phyloP scores from a whole-genome alignment of 2,113 vertebrate genomes.

The Caloenas nicobarica region DNA sequence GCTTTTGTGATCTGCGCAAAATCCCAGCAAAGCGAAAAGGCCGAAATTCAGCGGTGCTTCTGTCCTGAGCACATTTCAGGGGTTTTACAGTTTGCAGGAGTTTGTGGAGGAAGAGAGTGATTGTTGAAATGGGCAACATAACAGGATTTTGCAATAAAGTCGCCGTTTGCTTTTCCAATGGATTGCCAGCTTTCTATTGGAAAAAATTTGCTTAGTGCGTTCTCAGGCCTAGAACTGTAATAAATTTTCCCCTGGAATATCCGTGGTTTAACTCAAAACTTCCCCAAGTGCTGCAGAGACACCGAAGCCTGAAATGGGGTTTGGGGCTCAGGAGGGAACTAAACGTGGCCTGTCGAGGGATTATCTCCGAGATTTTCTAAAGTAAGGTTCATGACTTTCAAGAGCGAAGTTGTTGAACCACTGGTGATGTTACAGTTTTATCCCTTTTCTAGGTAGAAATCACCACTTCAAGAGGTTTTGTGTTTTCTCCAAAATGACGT shows the following conservation, averaged over 20 bases:
- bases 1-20: neutral
- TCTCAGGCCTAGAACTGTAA: neutral
- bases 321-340: neutral
- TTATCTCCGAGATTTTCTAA: neutral
- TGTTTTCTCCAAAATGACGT: neutral
- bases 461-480: neutral
- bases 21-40: neutral
- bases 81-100: neutral
- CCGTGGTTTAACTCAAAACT: neutral
- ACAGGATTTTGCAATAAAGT: neutral
- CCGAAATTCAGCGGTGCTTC: neutral
- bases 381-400: neutral
- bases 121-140: neutral
- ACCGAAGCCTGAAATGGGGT: neutral
- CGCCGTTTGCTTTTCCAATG: conserved; percentile 17
- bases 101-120: neutral
- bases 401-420: no score
- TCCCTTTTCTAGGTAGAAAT: neutral
- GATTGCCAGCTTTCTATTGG: conserved; percentile 15
- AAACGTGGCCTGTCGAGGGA: rapidly evolving
- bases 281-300: neutral
- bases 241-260: conserved; percentile 3
- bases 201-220: neutral
- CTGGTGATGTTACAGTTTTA: neutral
- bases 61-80: neutral